A percentile compares a stretch with the other conserved stretches of the same genome.
phyloP scores from a whole-genome alignment of 2,888 invertebrate species.

The Rutpela maculata region DNA sequence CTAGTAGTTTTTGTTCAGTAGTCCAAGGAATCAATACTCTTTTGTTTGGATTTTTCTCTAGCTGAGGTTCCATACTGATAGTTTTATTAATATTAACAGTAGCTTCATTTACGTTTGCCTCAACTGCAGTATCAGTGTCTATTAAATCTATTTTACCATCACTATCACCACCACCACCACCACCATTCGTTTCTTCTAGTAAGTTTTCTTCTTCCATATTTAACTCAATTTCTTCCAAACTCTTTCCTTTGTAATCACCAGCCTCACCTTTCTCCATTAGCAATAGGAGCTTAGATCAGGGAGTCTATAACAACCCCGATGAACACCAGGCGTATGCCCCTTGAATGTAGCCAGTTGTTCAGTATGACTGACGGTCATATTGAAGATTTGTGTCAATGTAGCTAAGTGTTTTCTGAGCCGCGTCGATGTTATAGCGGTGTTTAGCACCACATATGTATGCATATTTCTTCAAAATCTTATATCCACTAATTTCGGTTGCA shows the following conservation, averaged over 20 bases:
- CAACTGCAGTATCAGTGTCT: slow-evolving; percentile 7
- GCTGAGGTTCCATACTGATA: background rate
- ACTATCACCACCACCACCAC: background rate
- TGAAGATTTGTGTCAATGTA: no score
- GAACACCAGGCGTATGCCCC: slow-evolving; percentile 57
- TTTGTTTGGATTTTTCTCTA: no score
- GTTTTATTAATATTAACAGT: background rate
- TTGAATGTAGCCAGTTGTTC: slow-evolving; percentile 61
- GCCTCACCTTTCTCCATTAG: slow-evolving; percentile 21
- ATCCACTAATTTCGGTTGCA: no score
- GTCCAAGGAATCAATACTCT: no score
- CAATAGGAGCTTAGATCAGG: slow-evolving; percentile 41
- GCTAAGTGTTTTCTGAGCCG: slow-evolving; percentile 61
- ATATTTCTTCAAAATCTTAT: slow-evolving; percentile 53
- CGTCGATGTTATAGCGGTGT: slow-evolving; percentile 59
- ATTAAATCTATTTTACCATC: no score
- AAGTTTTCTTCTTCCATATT: slow-evolving; percentile 12
- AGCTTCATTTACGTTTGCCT: slow-evolving; percentile 3
- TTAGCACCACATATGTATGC: slow-evolving; percentile 53
- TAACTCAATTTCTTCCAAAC: slow-evolving; percentile 2
- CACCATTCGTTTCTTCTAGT: background rate
- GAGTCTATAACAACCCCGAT: slow-evolving; percentile 54
- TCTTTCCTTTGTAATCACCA: no score
- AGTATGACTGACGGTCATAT: slow-evolving; percentile 57
- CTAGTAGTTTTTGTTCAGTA: background rate